A percentile compares a stretch with the other conserved stretches of the same genome.
Conservation (phyloP, 2,797 vertebrate genomes). For the Paratrypauchen microcephalus region DNA sequence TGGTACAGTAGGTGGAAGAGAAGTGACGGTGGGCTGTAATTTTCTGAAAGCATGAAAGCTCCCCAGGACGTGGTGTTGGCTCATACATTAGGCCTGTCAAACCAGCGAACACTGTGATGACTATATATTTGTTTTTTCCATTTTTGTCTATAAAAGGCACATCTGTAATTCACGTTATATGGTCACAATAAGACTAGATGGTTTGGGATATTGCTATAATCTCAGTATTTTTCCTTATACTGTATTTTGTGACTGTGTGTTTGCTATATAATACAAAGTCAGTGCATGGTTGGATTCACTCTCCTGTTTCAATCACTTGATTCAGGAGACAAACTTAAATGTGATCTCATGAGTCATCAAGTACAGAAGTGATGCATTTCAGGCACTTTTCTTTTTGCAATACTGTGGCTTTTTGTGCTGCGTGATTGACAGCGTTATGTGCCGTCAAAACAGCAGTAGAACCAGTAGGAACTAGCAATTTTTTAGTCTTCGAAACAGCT, state of each 20-base stretch:
- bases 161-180: constrained; percentile 48
- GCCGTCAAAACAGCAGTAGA: background rate
- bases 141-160: constrained; percentile 24
- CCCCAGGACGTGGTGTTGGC: constrained; percentile 47
- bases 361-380: constrained; percentile 7
- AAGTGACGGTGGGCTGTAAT: constrained; percentile 54
- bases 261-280: constrained; percentile 6
- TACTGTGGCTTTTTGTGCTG: constrained; percentile 17
- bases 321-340: constrained; percentile 15
- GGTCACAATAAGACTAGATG: constrained; percentile 33
- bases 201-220: constrained; percentile 14
- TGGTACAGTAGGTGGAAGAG: constrained; percentile 60
- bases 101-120: constrained; percentile 21
- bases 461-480: constrained; percentile 13
- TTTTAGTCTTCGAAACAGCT: background rate
- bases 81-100: constrained; percentile 42
- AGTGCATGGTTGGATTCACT: background rate
- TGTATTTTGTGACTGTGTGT: background rate
- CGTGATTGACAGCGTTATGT: constrained; percentile 20
- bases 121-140: constrained; percentile 32
- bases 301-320: background rate
- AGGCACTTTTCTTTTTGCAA: constrained; percentile 16
- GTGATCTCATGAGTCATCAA: constrained; percentile 23
- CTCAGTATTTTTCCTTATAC: background rate
- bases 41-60: constrained; percentile 58